These are phyloP conservation scores for Metacarcinus magister DNA, from an alignment of 2,888 invertebrate genomes.

Conservation along the genomic window DNA sequence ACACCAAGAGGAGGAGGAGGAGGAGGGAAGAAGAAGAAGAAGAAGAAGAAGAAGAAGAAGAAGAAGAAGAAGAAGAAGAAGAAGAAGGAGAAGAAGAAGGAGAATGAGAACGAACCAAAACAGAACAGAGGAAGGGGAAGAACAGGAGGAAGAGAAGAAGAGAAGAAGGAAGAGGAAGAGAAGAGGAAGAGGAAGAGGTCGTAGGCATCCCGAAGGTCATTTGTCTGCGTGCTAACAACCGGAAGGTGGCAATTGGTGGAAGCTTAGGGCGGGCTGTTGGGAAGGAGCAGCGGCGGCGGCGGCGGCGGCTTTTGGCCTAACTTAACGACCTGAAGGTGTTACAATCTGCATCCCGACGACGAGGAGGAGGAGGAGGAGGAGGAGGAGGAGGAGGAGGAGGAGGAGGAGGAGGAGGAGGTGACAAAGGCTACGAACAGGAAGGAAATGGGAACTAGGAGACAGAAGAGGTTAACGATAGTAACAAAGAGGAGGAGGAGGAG, in stretches of 20 bases:
- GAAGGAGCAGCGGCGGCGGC: neutral
- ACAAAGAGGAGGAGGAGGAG: neutral
- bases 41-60: neutral
- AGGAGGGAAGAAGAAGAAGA: neutral
- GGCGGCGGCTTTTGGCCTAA: neutral
- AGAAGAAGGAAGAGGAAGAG: neutral
- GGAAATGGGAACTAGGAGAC: neutral
- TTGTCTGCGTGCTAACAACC: neutral
- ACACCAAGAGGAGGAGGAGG: neutral
- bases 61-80: neutral
- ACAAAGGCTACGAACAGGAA: neutral
- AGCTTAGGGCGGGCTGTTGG: neutral
- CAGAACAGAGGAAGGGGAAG: neutral
- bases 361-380: conserved; percentile 36
- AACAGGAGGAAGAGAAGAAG: neutral
- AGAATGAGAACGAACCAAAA: neutral
- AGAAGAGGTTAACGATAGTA: neutral
- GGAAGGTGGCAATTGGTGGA: conserved; percentile 6
- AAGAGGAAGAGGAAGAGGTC: neutral
- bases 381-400: conserved; percentile 16
- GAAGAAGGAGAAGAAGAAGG: neutral
- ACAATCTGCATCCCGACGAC: conserved; percentile 20
- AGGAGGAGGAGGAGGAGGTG: neutral
- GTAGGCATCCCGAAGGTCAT: neutral
- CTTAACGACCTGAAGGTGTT: conserved; percentile 41